Base-by-base conservation (phyloP, 2,113 vertebrate genomes). In the Fulica atra region DNA sequence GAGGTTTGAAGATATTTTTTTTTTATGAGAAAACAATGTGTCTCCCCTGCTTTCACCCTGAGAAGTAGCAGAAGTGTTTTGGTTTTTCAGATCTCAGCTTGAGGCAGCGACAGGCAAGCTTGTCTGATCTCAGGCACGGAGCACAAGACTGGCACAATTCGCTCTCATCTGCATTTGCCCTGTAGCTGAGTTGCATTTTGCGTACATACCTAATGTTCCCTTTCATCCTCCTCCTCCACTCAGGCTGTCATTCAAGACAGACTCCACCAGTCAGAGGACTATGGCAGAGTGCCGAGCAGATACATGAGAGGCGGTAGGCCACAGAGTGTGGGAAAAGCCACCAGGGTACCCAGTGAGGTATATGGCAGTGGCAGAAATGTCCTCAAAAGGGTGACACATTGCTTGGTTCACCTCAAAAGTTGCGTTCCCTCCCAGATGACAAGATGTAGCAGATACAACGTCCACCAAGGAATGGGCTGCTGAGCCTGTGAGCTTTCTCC, bases 341-440 rank as follows among this genome's bases (percentile, higher is more conserved):
- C 0, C 0, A 33, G 10, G 3, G 11, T 7, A 18, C 36, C 71
- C 44, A 48, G 8, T 15, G 23, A 91, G 31, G n/a, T 71, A 16
- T 9, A 23, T 21, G 74, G 42, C 48, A 50, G 56, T 2, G 6
- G 66, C 33, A 59, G 10, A 74, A 82, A 21, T 8, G 11, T 66
- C 42, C 70, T 85, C 61, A 70, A 23, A 85, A 64, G 46, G 15
- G 29, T 19, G 42, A 70, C 29, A 51, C 19, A 15, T 11, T 48
- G 29, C 26, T 70, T 35, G 13, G 13, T n/a, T 90, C 56, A 68
- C 42, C 28, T 63, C 46, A 86, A 86, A 92, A 76, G 16, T 18
- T 79, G 24, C 48, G 26, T 24, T 24, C 13, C 15, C 10, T 80
- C 28, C 24, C 13, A n/a, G 48, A 31, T 68, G 54, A 63, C 48